phyloP scores from a whole-genome alignment of 2,888 invertebrate species.

The Gastrophysa polygoni region DNA sequence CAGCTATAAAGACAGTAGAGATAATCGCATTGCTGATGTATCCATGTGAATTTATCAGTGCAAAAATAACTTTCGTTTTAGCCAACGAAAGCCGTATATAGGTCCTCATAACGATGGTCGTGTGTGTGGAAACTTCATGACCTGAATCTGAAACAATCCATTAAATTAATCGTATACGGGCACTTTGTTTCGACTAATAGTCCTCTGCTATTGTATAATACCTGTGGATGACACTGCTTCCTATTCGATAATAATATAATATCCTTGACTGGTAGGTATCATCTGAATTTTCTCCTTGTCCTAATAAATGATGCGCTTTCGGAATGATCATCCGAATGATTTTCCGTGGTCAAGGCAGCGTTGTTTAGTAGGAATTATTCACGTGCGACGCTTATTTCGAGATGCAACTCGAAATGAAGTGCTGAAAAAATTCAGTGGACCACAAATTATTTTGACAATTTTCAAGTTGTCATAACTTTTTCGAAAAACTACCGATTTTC shows the following conservation, averaged over 20 bases:
- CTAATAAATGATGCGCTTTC: not conserved
- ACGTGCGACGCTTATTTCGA: too few species aligned
- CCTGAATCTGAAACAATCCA: constrained; percentile 10
- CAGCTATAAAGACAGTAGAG: too few species aligned
- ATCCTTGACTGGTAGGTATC: not conserved
- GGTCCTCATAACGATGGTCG: not conserved
- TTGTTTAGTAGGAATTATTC: too few species aligned
- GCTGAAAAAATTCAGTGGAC: too few species aligned
- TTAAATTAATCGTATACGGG: constrained; percentile 19
- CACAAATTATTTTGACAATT: too few species aligned
- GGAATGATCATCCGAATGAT: too few species aligned
- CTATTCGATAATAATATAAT: not conserved
- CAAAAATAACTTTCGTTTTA: not conserved
- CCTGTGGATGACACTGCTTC: constrained; percentile 13
- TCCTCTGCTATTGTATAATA: constrained; percentile 22
- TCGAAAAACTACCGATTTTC: too few species aligned
- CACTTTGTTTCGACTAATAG: constrained; percentile 14
- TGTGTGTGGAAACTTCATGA: constrained; percentile 11
- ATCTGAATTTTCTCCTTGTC: not conserved
- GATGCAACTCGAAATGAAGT: too few species aligned
- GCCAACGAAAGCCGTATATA: not conserved
- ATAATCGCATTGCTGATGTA: too few species aligned
- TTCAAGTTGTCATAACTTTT: too few species aligned
- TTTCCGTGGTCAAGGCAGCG: too few species aligned
- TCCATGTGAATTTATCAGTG: too few species aligned